phyloP scores from a whole-genome alignment of 2,797 vertebrate species.

The Falco rusticolus region DNA sequence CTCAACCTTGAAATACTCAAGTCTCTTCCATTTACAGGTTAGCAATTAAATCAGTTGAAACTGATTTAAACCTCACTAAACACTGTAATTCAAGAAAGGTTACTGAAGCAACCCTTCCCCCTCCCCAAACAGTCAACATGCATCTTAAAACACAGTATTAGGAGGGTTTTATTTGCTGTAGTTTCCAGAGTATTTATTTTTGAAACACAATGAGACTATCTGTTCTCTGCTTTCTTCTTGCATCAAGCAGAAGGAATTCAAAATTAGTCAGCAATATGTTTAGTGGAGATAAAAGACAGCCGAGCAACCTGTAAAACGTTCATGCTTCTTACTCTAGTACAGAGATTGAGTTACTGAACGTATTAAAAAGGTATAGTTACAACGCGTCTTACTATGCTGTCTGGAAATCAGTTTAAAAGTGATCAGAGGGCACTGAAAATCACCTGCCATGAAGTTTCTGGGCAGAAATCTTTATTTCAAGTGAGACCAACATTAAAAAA shows the following conservation, averaged over 20 bases:
- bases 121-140: background rate
- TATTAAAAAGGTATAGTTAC: background rate
- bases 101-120: background rate
- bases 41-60: background rate
- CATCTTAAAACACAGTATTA: background rate
- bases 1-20: background rate
- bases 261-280: background rate
- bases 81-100: background rate
- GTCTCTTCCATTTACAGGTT: background rate
- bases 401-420: background rate
- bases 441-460: background rate
- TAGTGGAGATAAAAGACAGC: background rate
- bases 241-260: background rate
- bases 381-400: background rate
- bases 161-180: background rate
- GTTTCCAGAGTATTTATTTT: slow-evolving; percentile 1
- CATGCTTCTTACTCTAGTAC: background rate
- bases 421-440: background rate
- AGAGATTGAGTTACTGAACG: background rate
- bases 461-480: background rate
- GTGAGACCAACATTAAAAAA: background rate
- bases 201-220: background rate
- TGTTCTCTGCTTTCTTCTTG: background rate
- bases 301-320: background rate
- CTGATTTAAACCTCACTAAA: background rate